phyloP scores from a whole-genome alignment of 2,113 vertebrate species.

The Rutilus rutilus region DNA sequence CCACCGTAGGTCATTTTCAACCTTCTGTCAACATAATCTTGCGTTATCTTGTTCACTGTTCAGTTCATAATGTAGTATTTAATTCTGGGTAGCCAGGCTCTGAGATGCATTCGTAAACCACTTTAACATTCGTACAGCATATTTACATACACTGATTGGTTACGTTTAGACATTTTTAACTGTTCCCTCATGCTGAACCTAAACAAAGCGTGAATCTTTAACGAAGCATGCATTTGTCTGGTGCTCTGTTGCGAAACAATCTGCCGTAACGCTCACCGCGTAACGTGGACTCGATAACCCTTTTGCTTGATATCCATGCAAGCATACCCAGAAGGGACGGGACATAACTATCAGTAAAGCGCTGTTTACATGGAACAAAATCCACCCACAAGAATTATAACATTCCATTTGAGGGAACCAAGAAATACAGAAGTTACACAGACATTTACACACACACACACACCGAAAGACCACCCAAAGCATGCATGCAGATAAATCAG shows the following conservation, averaged over 20 bases:
- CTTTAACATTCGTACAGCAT: background rate
- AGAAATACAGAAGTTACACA: conserved; percentile 9
- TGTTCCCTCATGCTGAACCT: background rate
- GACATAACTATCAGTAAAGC: conserved; percentile 10
- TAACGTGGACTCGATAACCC: background rate
- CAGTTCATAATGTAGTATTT: background rate
- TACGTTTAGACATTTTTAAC: background rate
- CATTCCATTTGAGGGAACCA: background rate
- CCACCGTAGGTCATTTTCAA: background rate
- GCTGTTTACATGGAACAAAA: background rate
- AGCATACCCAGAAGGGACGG: background rate
- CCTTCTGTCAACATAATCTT: background rate
- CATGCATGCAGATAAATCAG: conserved; percentile 36
- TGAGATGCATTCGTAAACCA: background rate
- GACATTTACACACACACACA: background rate
- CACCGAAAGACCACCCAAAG: conserved; percentile 33
- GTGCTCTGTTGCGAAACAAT: background rate
- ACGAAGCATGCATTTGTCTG: background rate
- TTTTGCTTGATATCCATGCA: background rate
- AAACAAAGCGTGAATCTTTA: background rate
- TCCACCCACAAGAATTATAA: background rate
- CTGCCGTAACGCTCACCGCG: background rate
- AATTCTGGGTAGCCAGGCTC: background rate
- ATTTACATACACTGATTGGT: background rate
- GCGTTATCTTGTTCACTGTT: background rate